Conservation (phyloP, 2,113 vertebrate species). For the Gymnarchus niloticus region DNA sequence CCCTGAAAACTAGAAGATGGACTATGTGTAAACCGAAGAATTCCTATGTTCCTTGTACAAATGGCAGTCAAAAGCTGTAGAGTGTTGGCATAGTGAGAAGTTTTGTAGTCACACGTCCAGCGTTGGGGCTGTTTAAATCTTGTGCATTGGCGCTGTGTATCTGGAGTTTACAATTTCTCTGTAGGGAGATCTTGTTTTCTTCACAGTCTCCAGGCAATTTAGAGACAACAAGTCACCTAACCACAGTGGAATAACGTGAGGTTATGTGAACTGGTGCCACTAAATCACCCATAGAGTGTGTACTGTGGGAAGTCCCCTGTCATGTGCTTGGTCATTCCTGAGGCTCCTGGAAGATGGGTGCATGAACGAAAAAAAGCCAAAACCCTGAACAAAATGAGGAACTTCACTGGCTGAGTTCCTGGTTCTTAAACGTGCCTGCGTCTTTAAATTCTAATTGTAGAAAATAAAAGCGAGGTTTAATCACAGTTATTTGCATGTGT, state of each 20-base stretch:
- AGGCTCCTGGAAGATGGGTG: neutral
- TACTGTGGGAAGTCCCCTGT: neutral
- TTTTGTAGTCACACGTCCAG: too few species aligned
- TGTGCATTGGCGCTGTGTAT: neutral
- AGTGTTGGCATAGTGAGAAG: too few species aligned
- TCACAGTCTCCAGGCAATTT: neutral
- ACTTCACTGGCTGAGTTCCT: neutral
- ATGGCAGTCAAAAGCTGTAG: neutral
- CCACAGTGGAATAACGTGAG: neutral
- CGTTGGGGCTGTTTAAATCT: neutral
- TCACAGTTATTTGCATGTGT: conserved; percentile 2
- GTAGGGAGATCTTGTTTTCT: neutral
- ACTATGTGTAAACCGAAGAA: neutral
- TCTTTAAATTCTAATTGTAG: neutral
- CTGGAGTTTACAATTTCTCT: neutral
- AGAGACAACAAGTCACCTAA: neutral
- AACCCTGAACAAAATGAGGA: neutral
- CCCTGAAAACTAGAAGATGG: neutral
- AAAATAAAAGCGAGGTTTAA: neutral
- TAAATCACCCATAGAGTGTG: neutral
- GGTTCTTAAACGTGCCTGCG: neutral
- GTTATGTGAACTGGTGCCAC: neutral
- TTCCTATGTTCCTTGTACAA: neutral
- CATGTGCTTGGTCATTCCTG: neutral
- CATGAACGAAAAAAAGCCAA: neutral